Evolutionary conservation across 2,888 invertebrate genomes (phyloP).

Genomic region (Hecatera dysodea): DNA sequence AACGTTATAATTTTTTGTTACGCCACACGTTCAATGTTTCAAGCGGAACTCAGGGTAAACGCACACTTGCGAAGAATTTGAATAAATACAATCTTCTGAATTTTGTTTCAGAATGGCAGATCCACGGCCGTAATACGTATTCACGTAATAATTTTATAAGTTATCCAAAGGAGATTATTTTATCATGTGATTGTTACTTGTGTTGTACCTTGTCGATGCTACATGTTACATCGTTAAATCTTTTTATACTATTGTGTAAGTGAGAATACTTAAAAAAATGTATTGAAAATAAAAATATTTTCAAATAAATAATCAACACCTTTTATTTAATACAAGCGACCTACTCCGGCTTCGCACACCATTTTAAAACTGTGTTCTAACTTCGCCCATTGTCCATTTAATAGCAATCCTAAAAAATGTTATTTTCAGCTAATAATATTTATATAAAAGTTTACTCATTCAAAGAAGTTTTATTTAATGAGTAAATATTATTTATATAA

Average conservation of each 20-base stretch:
- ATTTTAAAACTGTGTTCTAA: too few species aligned
- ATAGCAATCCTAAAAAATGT: too few species aligned
- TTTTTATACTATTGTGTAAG: slow-evolving; percentile 48
- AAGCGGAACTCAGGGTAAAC: background rate
- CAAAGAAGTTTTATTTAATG: too few species aligned
- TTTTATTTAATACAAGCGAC: slow-evolving; percentile 83
- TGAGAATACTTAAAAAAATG: slow-evolving; percentile 5
- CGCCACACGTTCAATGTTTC: too few species aligned
- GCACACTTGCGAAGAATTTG: background rate
- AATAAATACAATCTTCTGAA: slow-evolving; percentile 5
- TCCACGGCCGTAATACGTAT: slow-evolving; percentile 77
- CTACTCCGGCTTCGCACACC: too few species aligned
- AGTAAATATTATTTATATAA: too few species aligned
- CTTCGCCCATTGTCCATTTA: too few species aligned
- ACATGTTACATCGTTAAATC: slow-evolving; percentile 31
- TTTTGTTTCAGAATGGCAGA: slow-evolving; percentile 85
- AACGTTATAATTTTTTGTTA: background rate
- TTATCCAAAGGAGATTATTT: slow-evolving; percentile 66
- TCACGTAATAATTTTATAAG: slow-evolving; percentile 60
- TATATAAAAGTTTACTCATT: too few species aligned
- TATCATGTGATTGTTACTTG: slow-evolving; percentile 58
- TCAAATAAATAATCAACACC: slow-evolving; percentile 81
- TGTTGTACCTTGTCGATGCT: slow-evolving; percentile 30
- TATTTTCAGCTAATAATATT: too few species aligned
- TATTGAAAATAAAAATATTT: slow-evolving; percentile 64